Base-by-base conservation (phyloP, 2,113 vertebrate genomes). In the Lipophrys pholis region DNA sequence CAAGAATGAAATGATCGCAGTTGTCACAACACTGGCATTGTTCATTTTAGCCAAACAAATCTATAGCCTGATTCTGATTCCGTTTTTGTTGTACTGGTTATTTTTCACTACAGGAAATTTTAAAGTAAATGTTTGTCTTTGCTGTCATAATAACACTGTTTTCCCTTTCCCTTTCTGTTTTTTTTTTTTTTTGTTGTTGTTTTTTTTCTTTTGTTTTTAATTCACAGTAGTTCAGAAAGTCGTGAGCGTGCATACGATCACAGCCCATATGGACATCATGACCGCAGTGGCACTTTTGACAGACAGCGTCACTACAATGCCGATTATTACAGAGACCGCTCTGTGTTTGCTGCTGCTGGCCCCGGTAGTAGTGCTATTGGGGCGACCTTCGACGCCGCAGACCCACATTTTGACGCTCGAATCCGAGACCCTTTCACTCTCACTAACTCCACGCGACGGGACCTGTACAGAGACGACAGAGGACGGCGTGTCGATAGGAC, bases 251-350 rank as follows among this genome's bases (percentile, higher is more conserved):
- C 96, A 85, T 99, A 99, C 89, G 97, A 99, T 91, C 97, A 97
- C 95, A 99, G 96, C 97, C 97, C 97, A 85, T 99, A 99, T 91
- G 96, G 97, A 97, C 97, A 99, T 94, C 97, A 99, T 86, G 97
- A 99, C 80, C 96, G 97, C 87, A 95, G 96, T 83, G 95, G 95
- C 91, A 89, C 94, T 83, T 99, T 99, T 87, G 97, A 99, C 93
- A 94, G 97, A 82, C 96, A 96, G 43, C 94, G 97, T 87, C 97
- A 99, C 95, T 99, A 99, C 89, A 97, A 97, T 87, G 94, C 97
- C 73, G 97, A 99, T 92, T 99, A 99, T 94, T 99, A 99, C 93
- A 94, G 97, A 90, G 97, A 98, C 82, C 96, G 97, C 84, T 94
- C 97, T 83, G 94, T 99, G 93, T 93, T 93, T 84, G 89, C 91